These are phyloP conservation scores for Dryococelus australis DNA, from an alignment of 2,888 invertebrate species.

Conservation along the genomic window DNA sequence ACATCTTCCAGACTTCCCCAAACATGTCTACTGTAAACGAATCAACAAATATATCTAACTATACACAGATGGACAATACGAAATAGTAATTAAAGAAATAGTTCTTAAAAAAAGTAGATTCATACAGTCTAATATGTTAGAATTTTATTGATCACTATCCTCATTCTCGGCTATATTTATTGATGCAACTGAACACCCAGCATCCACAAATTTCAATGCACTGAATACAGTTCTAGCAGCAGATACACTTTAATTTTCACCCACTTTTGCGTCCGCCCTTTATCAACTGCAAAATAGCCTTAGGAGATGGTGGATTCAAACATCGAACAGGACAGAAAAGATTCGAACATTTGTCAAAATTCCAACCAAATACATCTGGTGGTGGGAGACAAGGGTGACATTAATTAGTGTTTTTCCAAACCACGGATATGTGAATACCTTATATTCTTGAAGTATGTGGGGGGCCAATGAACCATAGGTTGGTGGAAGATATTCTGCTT, in stretches of 20 bases:
- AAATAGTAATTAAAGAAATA: too few species aligned
- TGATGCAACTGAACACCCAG: too few species aligned
- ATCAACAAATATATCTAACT: too few species aligned
- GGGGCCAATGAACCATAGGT: slow-evolving; percentile 19
- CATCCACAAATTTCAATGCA: too few species aligned
- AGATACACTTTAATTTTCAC: not conserved
- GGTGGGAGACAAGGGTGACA: not conserved
- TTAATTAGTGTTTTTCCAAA: not conserved
- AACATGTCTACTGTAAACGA: too few species aligned
- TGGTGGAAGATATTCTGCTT: not conserved
- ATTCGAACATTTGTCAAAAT: not conserved
- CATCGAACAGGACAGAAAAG: slow-evolving; percentile 1
- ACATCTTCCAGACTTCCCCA: too few species aligned
- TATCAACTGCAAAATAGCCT: not conserved
- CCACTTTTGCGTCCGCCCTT: not conserved
- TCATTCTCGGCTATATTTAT: too few species aligned
- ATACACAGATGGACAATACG: too few species aligned
- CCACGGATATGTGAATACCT: not conserved
- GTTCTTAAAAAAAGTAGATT: too few species aligned
- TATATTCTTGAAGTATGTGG: not conserved
- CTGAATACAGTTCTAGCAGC: too few species aligned
- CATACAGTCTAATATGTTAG: too few species aligned
- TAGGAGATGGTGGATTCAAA: not conserved
- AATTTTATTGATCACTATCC: too few species aligned
- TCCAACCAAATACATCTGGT: not conserved